A percentile compares a stretch with the other conserved stretches of the same genome.
Evolutionary conservation across 2,888 invertebrate genomes (phyloP).

Genomic region (Leptopterna dolabrata): DNA sequence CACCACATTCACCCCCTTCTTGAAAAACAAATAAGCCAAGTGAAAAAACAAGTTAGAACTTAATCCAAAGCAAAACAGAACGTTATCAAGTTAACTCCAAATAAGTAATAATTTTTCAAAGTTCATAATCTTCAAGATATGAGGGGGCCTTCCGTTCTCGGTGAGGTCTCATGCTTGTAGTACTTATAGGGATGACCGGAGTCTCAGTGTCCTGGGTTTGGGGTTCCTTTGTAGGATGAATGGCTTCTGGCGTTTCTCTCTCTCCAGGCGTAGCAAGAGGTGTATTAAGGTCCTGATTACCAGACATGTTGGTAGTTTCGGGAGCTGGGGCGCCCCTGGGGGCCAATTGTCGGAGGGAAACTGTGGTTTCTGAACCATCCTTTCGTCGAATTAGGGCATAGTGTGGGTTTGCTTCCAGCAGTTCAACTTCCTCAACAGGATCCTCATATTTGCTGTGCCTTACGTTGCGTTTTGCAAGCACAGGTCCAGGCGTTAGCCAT

Average conservation of each 20-base stretch:
- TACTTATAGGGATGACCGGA: neutral
- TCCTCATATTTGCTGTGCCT: conserved; percentile 49
- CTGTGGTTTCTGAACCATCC: conserved; percentile 3
- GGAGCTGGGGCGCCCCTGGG: neutral
- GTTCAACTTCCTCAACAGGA: conserved; percentile 58
- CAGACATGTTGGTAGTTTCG: neutral
- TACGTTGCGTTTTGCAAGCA: too few relatives aligned
- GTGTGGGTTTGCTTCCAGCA: conserved; percentile 58
- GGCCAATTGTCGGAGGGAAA: neutral
- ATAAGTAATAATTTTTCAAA: neutral
- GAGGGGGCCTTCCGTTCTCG: neutral
- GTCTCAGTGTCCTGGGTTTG: neutral
- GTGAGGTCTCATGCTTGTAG: neutral
- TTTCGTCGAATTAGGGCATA: conserved; percentile 45
- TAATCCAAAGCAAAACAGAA: too few relatives aligned
- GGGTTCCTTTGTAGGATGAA: neutral
- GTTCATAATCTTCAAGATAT: neutral
- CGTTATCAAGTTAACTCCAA: too few relatives aligned
- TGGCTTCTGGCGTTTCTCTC: neutral
- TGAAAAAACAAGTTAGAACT: too few relatives aligned
- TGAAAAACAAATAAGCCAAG: too few relatives aligned
- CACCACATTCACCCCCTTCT: too few relatives aligned
- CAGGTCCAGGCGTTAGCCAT: neutral
- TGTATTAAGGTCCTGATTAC: neutral
- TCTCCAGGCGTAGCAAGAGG: neutral